Percentiles rank a stretch among this genome's conserved stretches.
Evolutionary conservation across 1,140 invertebrate species (phyloP).

Genomic region (Drosophila tropicalis): DNA sequence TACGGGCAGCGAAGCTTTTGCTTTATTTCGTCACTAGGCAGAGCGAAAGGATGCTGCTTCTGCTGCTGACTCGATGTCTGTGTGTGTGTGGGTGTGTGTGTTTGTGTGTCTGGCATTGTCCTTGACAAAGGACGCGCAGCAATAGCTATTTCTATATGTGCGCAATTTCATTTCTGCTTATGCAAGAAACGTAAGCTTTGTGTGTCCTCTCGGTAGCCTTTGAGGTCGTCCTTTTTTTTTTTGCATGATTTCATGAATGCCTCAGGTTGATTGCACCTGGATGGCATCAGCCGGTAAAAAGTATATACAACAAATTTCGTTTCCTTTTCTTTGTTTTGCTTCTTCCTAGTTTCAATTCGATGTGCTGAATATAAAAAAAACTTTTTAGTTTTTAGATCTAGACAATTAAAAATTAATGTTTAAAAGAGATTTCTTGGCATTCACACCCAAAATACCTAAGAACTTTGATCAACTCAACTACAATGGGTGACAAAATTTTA

Average conservation of each 20-base stretch:
- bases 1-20: conserved; percentile 12
- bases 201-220: conserved; percentile 2
- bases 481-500: no score
- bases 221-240: conserved; percentile 26
- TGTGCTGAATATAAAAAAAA: background rate
- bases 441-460: no score
- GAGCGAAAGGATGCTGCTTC: conserved; percentile 1
- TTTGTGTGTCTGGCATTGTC: conserved; percentile 44
- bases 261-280: conserved; percentile 16
- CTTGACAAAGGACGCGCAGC: conserved; percentile 67
- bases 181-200: conserved; percentile 58
- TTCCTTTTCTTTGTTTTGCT: background rate
- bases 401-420: no score
- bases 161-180: conserved; percentile 57
- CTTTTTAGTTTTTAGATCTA: no score
- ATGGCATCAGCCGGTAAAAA: conserved; percentile 1
- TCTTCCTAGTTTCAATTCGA: background rate
- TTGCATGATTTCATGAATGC: conserved; percentile 21
- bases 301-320: background rate
- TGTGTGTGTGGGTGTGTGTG: conserved; percentile 6
- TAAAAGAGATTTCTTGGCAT: no score
- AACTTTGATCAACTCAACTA: no score
- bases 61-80: background rate
- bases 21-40: conserved; percentile 41
- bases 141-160: conserved; percentile 23